phyloP scores from a whole-genome alignment of 2,797 vertebrate genomes.

The Ptychobarbus kaznakovi region DNA sequence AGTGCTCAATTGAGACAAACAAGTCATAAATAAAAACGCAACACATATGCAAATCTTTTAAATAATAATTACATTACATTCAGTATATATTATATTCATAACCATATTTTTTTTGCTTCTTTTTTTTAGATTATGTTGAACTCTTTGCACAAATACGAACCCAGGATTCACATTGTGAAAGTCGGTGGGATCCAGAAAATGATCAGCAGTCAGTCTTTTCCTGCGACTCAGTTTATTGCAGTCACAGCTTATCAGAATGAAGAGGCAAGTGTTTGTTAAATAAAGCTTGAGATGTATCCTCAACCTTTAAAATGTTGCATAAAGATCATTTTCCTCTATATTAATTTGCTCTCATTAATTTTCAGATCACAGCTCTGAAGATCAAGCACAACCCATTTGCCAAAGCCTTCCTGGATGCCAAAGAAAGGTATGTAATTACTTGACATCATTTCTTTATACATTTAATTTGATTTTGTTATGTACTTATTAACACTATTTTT shows the following conservation, averaged over 20 bases:
- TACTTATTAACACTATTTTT: no score
- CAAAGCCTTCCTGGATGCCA: conserved; percentile 86
- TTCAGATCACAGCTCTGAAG: conserved; percentile 83
- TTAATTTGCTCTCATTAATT: neutral
- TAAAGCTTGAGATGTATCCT: neutral
- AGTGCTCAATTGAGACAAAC: neutral
- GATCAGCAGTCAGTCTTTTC: conserved; percentile 85
- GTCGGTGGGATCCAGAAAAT: conserved; percentile 85
- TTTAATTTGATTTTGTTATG: no score
- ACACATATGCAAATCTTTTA: neutral
- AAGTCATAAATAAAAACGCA: neutral
- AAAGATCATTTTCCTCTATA: neutral
- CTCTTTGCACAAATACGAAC: conserved; percentile 85
- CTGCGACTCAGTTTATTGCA: conserved; percentile 84
- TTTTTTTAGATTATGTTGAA: conserved; percentile 82
- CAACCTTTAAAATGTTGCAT: neutral
- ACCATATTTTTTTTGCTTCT: no score
- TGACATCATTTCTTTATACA: no score
- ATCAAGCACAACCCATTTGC: conserved; percentile 88
- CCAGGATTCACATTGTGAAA: conserved; percentile 84
- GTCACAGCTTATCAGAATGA: conserved; percentile 86
- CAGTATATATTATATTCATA: neutral
- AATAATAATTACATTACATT: neutral
- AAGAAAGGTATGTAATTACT: conserved; percentile 75
- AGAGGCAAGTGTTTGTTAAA: conserved; percentile 71